Percentiles rank a stretch among this genome's conserved stretches.
phyloP scores from a whole-genome alignment of 2,113 vertebrate genomes.

The Pomatorhinus ruficollis region DNA sequence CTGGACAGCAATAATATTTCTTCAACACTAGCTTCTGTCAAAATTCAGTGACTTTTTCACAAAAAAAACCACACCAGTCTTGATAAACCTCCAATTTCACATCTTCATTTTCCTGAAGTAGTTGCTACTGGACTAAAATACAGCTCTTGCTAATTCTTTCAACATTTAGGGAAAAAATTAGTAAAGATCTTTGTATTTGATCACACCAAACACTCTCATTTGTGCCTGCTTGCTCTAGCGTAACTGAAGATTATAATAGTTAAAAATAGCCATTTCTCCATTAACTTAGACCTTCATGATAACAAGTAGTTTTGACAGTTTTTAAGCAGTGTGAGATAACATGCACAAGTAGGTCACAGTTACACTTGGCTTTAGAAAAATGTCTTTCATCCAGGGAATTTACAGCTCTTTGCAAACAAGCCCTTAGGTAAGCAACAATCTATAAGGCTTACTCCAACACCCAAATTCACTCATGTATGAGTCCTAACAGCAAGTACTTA shows the following conservation, averaged over 20 bases:
- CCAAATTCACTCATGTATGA: conserved; percentile 30
- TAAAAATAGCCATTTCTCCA: conserved; percentile 52
- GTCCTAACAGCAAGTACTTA: not conserved
- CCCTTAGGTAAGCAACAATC: conserved; percentile 57
- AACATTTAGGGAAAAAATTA: not conserved
- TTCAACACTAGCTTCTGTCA: not conserved
- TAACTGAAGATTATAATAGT: not conserved
- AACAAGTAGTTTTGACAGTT: conserved; percentile 61
- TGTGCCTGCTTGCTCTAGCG: not conserved
- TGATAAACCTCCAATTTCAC: not conserved
- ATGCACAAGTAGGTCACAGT: conserved; percentile 64
- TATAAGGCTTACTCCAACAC: conserved; percentile 42
- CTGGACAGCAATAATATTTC: not conserved
- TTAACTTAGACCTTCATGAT: conserved; percentile 39
- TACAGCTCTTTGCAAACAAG: conserved; percentile 57
- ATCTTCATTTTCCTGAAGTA: not conserved
- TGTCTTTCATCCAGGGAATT: conserved; percentile 55
- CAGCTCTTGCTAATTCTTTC: not conserved
- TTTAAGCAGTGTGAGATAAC: conserved; percentile 62
- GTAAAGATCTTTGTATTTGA: not conserved
- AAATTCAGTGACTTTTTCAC: not conserved
- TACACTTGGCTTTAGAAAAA: conserved; percentile 58
- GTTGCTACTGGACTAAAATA: not conserved
- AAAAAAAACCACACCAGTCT: not conserved
- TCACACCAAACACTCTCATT: not conserved